Evolutionary conservation across 2,888 invertebrate species (phyloP), one percentile per base, ranked within the genome.

Genomic region (Sminthurinus aureus): DNA sequence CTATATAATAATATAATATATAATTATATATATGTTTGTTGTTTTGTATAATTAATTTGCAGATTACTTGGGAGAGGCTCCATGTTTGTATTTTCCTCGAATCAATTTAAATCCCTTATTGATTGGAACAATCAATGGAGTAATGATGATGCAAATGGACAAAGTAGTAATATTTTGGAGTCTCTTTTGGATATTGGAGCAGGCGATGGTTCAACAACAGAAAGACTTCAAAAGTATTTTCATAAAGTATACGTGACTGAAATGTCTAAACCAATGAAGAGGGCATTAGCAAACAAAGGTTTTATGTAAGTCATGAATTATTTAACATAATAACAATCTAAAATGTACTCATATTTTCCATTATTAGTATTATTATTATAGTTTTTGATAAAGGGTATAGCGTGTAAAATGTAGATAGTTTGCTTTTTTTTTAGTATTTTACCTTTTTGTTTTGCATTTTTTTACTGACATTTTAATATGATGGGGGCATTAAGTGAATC

Each of bases 201-300:
- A 2, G 98, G 98, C 0, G 98, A 99, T 91, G 99, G 99, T 0
- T 95, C 95, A 89, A 97, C 98, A 80, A 98, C 98, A 69, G 92
- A 94, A 22, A 93, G 94, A 84, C 93, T 98, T 91, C 93, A 94
- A 0, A 92, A 93, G 80, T 93, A 95, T 85, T 97, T 95, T 91
- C 90, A 92, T 8, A 91, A 93, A 82, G 93, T 95, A 74, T 96
- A 95, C 91, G 96, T 95, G 81, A 99, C 98, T 0, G 99, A 99
- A 91, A 94, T 97, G 87, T 98, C 98, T 0, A 92, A 92, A 82
- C 94, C 95, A 77, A 99, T 99, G 99, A 93, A 94, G 86, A 94
- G 93, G 89, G 92, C 96, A 51, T 93, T 99, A 58, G 91, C 93
- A 81, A 93, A 93, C 86, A 94, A 94, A 85, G 95, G 95, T 85